Conservation (phyloP, 2,888 invertebrate species). For the Callinectes sapidus region DNA sequence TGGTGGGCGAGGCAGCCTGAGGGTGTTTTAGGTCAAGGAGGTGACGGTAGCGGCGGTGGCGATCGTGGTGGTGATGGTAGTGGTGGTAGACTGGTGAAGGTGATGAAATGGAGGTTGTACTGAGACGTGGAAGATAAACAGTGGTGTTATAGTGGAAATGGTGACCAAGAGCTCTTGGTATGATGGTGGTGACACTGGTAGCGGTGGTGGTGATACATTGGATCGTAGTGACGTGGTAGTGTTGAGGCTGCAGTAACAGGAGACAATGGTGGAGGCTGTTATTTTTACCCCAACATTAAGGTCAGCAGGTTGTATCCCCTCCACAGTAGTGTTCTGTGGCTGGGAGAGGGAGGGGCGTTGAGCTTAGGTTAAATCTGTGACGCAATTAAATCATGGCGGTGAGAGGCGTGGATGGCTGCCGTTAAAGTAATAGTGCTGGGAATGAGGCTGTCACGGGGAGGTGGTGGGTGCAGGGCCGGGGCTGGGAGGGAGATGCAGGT, state of each 20-base stretch:
- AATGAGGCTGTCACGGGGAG: background rate
- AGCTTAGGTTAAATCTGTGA: constrained; percentile 4
- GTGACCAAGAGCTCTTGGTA: background rate
- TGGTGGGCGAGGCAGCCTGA: constrained; percentile 10
- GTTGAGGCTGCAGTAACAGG: background rate
- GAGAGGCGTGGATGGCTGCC: background rate
- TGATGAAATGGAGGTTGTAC: background rate
- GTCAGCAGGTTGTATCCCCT: background rate
- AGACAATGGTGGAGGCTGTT: background rate
- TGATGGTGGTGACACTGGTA: background rate
- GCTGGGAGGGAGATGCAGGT: background rate
- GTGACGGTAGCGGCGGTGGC: background rate
- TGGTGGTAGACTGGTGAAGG: background rate
- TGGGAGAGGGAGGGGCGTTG: background rate
- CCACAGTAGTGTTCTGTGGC: background rate
- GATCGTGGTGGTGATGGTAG: background rate
- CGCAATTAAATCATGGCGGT: background rate
- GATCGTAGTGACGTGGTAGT: constrained; percentile 10
- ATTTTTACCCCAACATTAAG: background rate
- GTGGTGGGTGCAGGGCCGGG: background rate
- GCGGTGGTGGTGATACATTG: background rate
- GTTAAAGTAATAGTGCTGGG: background rate
- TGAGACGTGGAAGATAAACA: background rate
- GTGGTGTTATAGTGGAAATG: background rate
- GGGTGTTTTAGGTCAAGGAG: background rate